phyloP scores from a whole-genome alignment of 2,113 vertebrate genomes.

The Dicerorhinus sumatrensis region DNA sequence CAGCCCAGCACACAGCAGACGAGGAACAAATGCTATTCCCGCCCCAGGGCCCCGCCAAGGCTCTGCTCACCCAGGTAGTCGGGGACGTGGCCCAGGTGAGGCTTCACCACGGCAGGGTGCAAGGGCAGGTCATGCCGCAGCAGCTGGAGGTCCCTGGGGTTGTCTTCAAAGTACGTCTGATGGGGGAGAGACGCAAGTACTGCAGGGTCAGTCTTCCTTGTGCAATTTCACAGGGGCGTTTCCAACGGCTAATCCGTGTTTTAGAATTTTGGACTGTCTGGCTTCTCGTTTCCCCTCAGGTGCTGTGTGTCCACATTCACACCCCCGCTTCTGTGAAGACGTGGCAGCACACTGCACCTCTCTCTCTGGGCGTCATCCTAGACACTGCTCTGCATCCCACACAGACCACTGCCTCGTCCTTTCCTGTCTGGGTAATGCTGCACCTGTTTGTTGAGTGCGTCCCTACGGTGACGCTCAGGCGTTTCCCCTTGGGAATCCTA shows the following conservation, averaged over 20 bases:
- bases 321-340: rapidly evolving
- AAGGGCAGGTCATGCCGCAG: constrained; percentile 94
- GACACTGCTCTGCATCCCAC: background rate
- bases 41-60: too few species aligned
- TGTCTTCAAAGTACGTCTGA: constrained; percentile 93
- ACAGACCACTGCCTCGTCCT: background rate
- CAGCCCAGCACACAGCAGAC: background rate
- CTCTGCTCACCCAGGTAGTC: constrained; percentile 92
- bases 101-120: constrained; percentile 94
- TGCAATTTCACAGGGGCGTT: rapidly evolving
- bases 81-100: constrained; percentile 93
- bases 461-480: rapidly evolving
- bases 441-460: rapidly evolving
- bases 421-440: background rate
- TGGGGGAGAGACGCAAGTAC: rapidly evolving
- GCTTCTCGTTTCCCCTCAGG: background rate
- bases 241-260: rapidly evolving
- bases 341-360: rapidly evolving
- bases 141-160: constrained; percentile 94
- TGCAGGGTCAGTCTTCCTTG: background rate
- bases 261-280: background rate
- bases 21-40: background rate
- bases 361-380: rapidly evolving
- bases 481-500: background rate
- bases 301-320: background rate